Evolutionary conservation across 2,797 vertebrate genomes (phyloP).

Genomic region (Enteromius paludinosus): DNA sequence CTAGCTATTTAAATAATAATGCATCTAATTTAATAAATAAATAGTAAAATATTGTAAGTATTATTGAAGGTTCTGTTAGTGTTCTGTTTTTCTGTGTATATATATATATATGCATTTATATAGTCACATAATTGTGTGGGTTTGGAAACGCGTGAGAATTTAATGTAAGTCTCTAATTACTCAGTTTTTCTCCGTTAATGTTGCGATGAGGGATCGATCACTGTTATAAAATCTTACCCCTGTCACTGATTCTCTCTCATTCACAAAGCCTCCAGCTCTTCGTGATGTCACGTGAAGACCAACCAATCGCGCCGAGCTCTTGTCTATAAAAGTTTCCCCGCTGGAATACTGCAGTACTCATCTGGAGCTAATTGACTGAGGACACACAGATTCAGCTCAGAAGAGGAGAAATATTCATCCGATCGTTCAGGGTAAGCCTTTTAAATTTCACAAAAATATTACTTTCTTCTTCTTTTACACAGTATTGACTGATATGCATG

Average conservation of each 20-base stretch:
- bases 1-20: not conserved
- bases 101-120: not conserved
- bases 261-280: slow-evolving; percentile 11
- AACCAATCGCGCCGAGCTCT: slow-evolving; percentile 73
- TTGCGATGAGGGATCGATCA: not conserved
- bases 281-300: slow-evolving; percentile 63
- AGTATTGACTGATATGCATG: not conserved
- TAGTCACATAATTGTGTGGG: not conserved
- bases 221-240: not conserved
- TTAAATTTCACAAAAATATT: not conserved
- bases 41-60: not conserved
- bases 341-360: slow-evolving; percentile 62
- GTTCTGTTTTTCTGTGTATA: not conserved
- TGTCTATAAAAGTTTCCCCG: slow-evolving; percentile 76
- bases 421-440: slow-evolving; percentile 1
- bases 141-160: not conserved
- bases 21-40: not conserved
- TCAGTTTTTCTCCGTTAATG: not conserved
- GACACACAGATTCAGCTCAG: not conserved
- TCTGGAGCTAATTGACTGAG: slow-evolving; percentile 40
- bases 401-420: not conserved
- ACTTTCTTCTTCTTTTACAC: not conserved
- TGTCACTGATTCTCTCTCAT: not conserved
- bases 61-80: too few species aligned
- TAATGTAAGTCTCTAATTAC: not conserved